Evolutionary conservation across 2,797 vertebrate genomes (phyloP), one percentile per base, ranked within the genome.

Genomic region (Silurus aristotelis): DNA sequence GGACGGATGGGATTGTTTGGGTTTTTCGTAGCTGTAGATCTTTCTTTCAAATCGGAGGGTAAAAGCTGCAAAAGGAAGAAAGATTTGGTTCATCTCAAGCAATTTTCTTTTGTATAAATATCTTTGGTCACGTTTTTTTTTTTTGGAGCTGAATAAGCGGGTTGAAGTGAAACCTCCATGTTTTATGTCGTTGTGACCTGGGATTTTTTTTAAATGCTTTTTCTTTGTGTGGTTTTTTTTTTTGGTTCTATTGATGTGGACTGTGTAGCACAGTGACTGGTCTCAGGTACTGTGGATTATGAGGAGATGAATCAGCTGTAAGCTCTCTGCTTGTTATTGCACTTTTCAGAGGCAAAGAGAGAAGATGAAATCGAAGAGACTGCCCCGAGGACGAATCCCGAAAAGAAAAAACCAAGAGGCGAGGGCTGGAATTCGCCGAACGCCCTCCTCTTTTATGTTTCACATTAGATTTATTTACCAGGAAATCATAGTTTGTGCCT

Each of bases 401-500:
- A 10, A 10, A 52, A 52, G 10, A 52, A 52, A 52, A 52, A 52
- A 52, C 2, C 87, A 80, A 92, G 10, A 77, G 92, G 92, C 93
- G 91, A 90, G 90, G 93, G 92, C 89, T 79, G 89, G 91, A 91
- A 91, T 92, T 93, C 92, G 90, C 85, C 89, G 89, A 83, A 92
- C 92, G 89, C 95, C 90, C 93, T 93, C 94, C 89, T 68, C 91
- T 93, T 92, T 95, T 93, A 92, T 95, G 95, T 95, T 93, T 95
- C 93, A 93, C 93, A 93, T 95, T 93, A 93, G 93, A 93, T 94
- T 95, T 94, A 95, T 95, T 95, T 95, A 95, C 95, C 95, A 95
- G 94, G 93, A 95, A 96, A 95, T 96, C 93, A 94, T 95, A 96
- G 95, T 95, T 95, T 95, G 95, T 96, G 95, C 95, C 95, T 96